phyloP scores from a whole-genome alignment of 2,113 vertebrate species.

The Ibidorhyncha struthersii region DNA sequence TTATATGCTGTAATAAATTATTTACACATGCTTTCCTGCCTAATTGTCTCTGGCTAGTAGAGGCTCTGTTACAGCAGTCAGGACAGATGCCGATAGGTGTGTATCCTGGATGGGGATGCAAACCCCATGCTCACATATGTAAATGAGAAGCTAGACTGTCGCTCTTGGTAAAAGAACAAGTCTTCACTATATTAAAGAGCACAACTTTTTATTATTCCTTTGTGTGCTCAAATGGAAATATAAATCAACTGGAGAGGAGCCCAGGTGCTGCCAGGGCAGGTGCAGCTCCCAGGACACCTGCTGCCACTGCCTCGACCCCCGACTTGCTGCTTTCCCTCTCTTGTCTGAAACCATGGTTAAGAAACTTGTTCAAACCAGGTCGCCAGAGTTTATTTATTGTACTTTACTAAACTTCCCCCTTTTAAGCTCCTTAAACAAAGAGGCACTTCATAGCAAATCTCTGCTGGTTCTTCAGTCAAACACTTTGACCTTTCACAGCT shows the following conservation, averaged over 20 bases:
- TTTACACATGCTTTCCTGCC: background rate
- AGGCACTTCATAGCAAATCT: background rate
- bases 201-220: background rate
- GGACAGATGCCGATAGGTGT: background rate
- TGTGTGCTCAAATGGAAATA: background rate
- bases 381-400: background rate
- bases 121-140: background rate
- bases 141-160: background rate
- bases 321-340: background rate
- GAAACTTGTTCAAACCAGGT: background rate
- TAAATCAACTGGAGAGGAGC: background rate
- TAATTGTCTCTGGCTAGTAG: background rate
- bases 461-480: background rate
- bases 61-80: background rate
- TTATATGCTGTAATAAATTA: background rate
- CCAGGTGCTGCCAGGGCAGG: background rate
- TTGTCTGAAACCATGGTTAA: background rate
- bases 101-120: background rate
- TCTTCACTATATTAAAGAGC: background rate
- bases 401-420: background rate
- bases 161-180: background rate
- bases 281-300: background rate
- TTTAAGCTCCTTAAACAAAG: slow-evolving; percentile 37
- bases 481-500: background rate
- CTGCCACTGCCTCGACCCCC: background rate